Evolutionary conservation across 2,797 vertebrate genomes (phyloP), one percentile per base, ranked within the genome.

Genomic region (Megalops cyprinoides): DNA sequence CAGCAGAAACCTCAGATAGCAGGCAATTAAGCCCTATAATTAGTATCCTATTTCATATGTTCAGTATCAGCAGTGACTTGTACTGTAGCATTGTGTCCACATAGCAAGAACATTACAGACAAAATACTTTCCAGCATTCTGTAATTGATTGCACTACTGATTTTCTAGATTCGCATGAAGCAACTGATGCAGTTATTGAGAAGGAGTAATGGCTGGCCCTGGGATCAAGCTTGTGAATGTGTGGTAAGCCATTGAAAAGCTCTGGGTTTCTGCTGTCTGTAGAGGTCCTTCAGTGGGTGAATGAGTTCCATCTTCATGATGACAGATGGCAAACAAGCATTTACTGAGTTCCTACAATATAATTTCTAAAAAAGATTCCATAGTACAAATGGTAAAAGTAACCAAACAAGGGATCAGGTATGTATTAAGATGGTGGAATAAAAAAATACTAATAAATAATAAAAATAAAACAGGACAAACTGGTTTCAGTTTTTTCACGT

Each of bases 71-170:
- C 48, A 76, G 31, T 25, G 37, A 77, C 14, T 44, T 73, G 4
- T 12, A 42, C 10, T 7, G 31, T n/a, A 25, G 37, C 49, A 60
- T 14, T 74, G 14, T 74, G 56, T 74, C 23, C 34, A 58, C 42
- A 25, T 31, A 56, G 49, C 12, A 34, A 60, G 46, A n/a, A 58
- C 76, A 60, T 34, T 46, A n/a, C 39, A 25, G 42, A 15, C 7
- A 28, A 79, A 79, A 53, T 56, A 73, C 65, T 74, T 79, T 79
- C 51, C 67, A 79, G 67, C 79, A 53, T 34, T 28, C 74, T 75
- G 25, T 34, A n/a, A 58, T 75, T 42, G 20, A 58, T 42, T 62
- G 55, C 20, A 28, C 74, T 71, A 62, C 53, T 20, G 42, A 3
- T 20, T 39, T 62, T 25, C 23, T 25, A 34, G 5, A 48, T 75